phyloP scores from a whole-genome alignment of 2,797 vertebrate genomes.

The Carapus acus region DNA sequence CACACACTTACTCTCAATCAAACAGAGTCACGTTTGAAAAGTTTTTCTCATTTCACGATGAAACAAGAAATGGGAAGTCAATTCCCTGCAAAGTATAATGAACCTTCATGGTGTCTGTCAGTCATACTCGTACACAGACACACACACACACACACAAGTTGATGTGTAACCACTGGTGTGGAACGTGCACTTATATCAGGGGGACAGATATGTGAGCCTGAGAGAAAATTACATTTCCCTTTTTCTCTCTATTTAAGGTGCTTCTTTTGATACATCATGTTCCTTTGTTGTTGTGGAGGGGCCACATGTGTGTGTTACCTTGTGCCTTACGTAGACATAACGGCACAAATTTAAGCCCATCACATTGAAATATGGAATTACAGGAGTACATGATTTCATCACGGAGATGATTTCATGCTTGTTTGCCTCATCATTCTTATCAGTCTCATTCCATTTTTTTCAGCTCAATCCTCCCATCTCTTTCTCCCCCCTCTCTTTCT shows the following conservation, averaged over 20 bases:
- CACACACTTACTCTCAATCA: slow-evolving; percentile 33
- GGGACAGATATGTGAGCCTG: slow-evolving; percentile 28
- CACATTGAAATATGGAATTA: no score
- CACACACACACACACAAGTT: slow-evolving; percentile 13
- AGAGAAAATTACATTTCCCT: slow-evolving; percentile 55
- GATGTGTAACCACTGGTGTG: slow-evolving; percentile 50
- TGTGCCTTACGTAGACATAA: no score
- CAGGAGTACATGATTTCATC: no score
- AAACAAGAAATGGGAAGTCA: slow-evolving; percentile 59
- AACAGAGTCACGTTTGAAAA: slow-evolving; percentile 61
- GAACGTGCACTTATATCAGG: slow-evolving; percentile 58
- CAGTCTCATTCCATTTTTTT: no score
- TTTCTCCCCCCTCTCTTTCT: slow-evolving; percentile 17
- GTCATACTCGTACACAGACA: slow-evolving; percentile 32
- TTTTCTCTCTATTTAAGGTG: slow-evolving; percentile 38
- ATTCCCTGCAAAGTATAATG: slow-evolving; percentile 58
- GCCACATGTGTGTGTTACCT: slow-evolving; percentile 15
- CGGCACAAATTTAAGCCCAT: no score
- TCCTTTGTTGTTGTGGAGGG: slow-evolving; percentile 3
- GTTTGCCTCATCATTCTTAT: no score
- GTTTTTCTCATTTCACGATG: slow-evolving; percentile 67
- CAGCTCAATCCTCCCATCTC: no score
- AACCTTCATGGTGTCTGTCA: slow-evolving; percentile 45
- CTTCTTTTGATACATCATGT: slow-evolving; percentile 37
- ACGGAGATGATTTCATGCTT: no score